A percentile compares a stretch with the other conserved stretches of the same genome.
These are phyloP conservation scores for Rhadina sibilatrix DNA, from an alignment of 2,113 vertebrate species.

Conservation along the genomic window DNA sequence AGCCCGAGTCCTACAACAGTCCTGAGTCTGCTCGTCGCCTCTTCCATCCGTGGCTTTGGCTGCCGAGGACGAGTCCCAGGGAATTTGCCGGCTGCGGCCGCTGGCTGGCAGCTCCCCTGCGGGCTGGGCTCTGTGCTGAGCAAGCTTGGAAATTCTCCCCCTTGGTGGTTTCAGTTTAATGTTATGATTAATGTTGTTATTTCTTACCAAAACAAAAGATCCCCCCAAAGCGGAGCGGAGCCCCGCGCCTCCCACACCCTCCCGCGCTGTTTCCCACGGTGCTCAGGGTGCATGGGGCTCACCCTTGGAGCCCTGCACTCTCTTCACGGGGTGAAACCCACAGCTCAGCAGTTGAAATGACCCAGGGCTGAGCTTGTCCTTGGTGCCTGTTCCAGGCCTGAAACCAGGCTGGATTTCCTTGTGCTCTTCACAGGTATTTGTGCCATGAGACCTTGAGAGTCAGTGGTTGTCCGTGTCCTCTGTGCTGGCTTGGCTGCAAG, in stretches of 20 bases:
- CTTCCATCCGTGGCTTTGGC: neutral
- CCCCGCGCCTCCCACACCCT: neutral
- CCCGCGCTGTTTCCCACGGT: neutral
- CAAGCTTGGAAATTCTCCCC: neutral
- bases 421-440: neutral
- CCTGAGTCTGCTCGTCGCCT: neutral
- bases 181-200: neutral
- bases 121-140: neutral
- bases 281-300: fast-evolving
- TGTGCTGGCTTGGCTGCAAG: neutral
- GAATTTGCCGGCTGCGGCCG: neutral
- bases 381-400: neutral
- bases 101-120: neutral
- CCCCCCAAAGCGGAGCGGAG: neutral
- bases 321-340: fast-evolving
- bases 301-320: neutral
- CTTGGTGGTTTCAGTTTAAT: neutral
- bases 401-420: neutral
- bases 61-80: neutral
- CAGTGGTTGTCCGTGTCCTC: fast-evolving
- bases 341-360: neutral
- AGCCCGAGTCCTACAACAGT: neutral
- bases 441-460: fast-evolving
- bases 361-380: neutral
- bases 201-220: neutral